Evolutionary conservation across 2,888 invertebrate genomes (phyloP).

Genomic region (Hipparchia semele): DNA sequence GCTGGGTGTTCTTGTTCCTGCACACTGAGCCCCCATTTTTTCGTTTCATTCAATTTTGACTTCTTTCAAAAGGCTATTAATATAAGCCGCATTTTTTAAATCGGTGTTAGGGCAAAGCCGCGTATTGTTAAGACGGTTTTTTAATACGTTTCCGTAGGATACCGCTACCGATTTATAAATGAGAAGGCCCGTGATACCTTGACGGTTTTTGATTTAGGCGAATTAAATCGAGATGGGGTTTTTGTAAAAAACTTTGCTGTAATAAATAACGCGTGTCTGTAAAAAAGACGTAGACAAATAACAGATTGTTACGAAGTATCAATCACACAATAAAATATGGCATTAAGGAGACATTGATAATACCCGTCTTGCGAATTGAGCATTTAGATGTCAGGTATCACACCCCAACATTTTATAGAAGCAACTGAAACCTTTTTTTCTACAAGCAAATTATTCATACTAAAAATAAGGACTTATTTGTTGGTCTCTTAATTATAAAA

Average conservation of each 20-base stretch:
- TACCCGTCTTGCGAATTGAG: background rate
- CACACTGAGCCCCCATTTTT: slow-evolving; percentile 79
- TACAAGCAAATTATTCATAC: too few species aligned
- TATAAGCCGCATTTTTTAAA: slow-evolving; percentile 81
- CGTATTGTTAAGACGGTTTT: slow-evolving; percentile 75
- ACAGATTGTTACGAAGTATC: slow-evolving; percentile 71
- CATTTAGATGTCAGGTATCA: background rate
- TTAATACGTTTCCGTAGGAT: slow-evolving; percentile 83
- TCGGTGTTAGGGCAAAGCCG: slow-evolving; percentile 75
- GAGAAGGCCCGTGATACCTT: slow-evolving; percentile 60
- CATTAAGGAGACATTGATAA: slow-evolving; percentile 35
- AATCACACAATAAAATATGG: slow-evolving; percentile 52
- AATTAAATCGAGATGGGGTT: slow-evolving; percentile 80
- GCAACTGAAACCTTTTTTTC: too few species aligned
- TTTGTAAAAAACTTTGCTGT: slow-evolving; percentile 67
- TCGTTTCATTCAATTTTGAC: slow-evolving; percentile 83
- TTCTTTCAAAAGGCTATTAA: slow-evolving; percentile 83
- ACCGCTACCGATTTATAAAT: slow-evolving; percentile 82
- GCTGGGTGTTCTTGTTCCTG: slow-evolving; percentile 78
- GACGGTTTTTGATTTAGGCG: slow-evolving; percentile 73
- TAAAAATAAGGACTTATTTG: too few species aligned
- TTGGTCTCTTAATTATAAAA: too few species aligned
- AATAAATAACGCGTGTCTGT: slow-evolving; percentile 75
- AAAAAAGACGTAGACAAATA: slow-evolving; percentile 79
- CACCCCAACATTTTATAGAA: background rate